Base-by-base conservation (phyloP, 1,140 invertebrate genomes). In the Eubasilissa regina region DNA sequence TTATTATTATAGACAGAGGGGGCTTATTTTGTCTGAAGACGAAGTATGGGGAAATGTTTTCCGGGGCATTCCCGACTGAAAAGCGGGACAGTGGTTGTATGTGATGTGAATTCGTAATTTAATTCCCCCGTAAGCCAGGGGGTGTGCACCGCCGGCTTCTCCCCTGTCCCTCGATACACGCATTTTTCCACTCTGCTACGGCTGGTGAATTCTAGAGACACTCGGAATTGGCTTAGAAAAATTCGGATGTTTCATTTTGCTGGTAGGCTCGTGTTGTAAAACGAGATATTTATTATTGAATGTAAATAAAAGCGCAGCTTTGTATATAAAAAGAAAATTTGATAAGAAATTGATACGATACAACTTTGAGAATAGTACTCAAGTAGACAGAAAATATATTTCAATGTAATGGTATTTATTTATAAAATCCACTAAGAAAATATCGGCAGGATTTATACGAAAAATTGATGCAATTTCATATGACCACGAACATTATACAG, bases 81-180 rank as follows among this genome's bases (percentile, higher is more conserved):
- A 68, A 68, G 64, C 64, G 44, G 64, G 44, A 47, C 64, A 68
- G 35, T 68, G 35, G 13, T 68, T 68, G 64, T 68, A 19, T 68
- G 64, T 44, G 64, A 68, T 68, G 64, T 68, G 64, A 68, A 68
- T 68, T 43, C 64, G 64, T 68, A 68, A 68, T 68, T 45, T 68
- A 68, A 68, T 68, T 44, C 35, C 44, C 15, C 43, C 45, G 45
- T 45, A 68, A 68, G n/a, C 15, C 43, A 43, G 10, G 58, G 58
- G 25, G 19, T 56, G 15, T 56, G 0, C 53, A 55, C 13, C 51
- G 51, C 56, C 56, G 4, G 15, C 21, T 19, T 60, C 25, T 19
- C 15, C 19, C 64, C 35, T 13, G 13, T 47, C 64, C 45, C 64
- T 68, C 64, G 45, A 47, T 47, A 68, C 64, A 47, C 64, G 45